A percentile compares a stretch with the other conserved stretches of the same genome.
Evolutionary conservation across 2,797 vertebrate genomes (phyloP).

Genomic region (Falco rusticolus): DNA sequence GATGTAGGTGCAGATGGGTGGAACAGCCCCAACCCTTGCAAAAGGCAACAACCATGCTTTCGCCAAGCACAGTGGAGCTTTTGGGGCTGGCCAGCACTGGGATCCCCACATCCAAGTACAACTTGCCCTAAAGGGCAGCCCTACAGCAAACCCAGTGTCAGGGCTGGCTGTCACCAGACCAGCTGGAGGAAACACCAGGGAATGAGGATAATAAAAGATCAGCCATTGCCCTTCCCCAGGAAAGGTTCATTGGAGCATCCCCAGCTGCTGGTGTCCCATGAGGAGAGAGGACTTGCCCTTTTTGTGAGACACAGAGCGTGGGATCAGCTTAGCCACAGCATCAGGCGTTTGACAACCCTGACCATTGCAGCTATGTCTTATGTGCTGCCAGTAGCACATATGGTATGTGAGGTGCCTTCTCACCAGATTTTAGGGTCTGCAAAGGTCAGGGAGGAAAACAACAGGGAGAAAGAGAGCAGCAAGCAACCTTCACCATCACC

Average conservation of each 20-base stretch:
- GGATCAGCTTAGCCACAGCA: not conserved
- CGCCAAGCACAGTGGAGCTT: not conserved
- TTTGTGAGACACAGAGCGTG: not conserved
- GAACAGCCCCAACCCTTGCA: not conserved
- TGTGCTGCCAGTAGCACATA: not conserved
- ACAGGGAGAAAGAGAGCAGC: not conserved
- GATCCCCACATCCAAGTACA: not conserved
- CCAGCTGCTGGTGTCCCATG: not conserved
- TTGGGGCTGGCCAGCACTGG: not conserved
- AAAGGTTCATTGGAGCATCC: not conserved
- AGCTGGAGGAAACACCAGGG: accelerated
- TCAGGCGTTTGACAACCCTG: not conserved
- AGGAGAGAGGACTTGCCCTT: not conserved
- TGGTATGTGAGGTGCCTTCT: not conserved
- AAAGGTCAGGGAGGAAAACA: not conserved
- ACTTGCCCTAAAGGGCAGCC: not conserved
- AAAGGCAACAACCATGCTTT: not conserved
- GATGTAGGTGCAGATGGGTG: not conserved
- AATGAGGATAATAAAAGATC: not conserved
- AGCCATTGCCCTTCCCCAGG: not conserved
- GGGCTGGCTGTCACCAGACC: not conserved
- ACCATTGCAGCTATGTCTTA: not conserved
- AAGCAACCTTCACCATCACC: not conserved
- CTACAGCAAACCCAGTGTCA: not conserved
- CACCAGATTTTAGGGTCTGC: not conserved